Conservation (phyloP, 2,888 invertebrate species). For the Ommatoiulus sabulosus region DNA sequence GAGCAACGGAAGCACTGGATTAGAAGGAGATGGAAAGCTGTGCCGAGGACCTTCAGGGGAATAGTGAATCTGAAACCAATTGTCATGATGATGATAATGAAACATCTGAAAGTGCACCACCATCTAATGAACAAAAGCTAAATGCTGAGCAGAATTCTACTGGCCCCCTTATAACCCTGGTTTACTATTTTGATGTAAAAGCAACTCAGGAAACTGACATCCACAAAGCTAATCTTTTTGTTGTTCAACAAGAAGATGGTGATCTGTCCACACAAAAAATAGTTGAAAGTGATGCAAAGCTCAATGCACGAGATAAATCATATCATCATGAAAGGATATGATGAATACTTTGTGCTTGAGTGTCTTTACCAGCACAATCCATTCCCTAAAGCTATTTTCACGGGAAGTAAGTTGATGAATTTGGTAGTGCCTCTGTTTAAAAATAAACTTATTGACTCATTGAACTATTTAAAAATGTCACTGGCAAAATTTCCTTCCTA, state of each 20-base stretch:
- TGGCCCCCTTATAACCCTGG: too few relatives aligned
- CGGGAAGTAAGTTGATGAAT: background rate
- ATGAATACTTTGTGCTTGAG: background rate
- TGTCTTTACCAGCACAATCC: background rate
- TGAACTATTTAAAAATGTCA: background rate
- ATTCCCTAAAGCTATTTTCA: background rate
- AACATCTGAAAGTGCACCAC: background rate
- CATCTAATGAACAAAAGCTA: background rate
- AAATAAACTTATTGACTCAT: slow-evolving; percentile 32
- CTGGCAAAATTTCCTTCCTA: background rate
- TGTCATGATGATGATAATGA: background rate
- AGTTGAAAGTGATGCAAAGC: background rate
- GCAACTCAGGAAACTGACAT: background rate
- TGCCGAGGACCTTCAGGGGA: too few relatives aligned
- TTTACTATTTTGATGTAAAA: background rate
- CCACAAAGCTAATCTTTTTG: background rate
- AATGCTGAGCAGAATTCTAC: too few relatives aligned
- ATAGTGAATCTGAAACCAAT: background rate
- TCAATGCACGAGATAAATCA: background rate
- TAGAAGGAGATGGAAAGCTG: background rate
- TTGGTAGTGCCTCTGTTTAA: background rate
- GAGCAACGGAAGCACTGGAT: background rate
- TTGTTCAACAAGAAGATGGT: background rate
- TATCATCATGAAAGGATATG: slow-evolving; percentile 35
- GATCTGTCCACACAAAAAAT: background rate